Evolutionary conservation across 2,888 invertebrate genomes (phyloP).

Genomic region (Epinotia ramella): DNA sequence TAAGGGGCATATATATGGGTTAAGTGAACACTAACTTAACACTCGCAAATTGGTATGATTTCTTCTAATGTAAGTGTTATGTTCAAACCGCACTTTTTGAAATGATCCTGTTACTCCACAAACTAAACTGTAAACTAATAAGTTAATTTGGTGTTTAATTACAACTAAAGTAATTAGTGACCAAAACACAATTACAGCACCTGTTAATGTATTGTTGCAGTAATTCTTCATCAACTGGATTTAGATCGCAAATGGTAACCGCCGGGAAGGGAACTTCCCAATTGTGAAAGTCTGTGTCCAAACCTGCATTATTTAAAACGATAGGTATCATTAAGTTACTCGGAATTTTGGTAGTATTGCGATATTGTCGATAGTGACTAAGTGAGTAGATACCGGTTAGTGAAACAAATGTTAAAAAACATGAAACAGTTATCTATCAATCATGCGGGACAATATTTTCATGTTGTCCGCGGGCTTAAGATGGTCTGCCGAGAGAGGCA

Average conservation of each 20-base stretch:
- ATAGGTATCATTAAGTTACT: neutral
- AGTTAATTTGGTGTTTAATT: too few relatives aligned
- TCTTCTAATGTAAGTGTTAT: neutral
- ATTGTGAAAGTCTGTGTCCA: slow-evolving; percentile 92
- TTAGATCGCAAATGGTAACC: slow-evolving; percentile 87
- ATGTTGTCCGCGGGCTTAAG: too few relatives aligned
- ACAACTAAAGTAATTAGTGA: neutral
- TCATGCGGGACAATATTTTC: too few relatives aligned
- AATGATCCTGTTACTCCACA: neutral
- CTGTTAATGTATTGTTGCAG: slow-evolving; percentile 74
- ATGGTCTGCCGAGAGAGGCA: too few relatives aligned
- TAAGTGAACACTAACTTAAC: too few relatives aligned
- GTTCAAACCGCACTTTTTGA: too few relatives aligned
- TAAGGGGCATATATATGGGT: too few relatives aligned
- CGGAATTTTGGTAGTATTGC: neutral
- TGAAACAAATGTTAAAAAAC: too few relatives aligned
- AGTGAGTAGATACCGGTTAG: too few relatives aligned
- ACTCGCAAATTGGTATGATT: neutral
- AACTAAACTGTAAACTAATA: too few relatives aligned
- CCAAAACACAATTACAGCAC: slow-evolving; percentile 56
- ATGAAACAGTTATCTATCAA: too few relatives aligned
- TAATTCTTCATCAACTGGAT: slow-evolving; percentile 81
- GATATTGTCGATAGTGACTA: too few relatives aligned
- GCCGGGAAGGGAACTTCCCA: slow-evolving; percentile 92
- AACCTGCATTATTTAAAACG: slow-evolving; percentile 71